Evolutionary conservation across 1,140 invertebrate genomes (phyloP).

Genomic region (Zaprionus lachaisei): DNA sequence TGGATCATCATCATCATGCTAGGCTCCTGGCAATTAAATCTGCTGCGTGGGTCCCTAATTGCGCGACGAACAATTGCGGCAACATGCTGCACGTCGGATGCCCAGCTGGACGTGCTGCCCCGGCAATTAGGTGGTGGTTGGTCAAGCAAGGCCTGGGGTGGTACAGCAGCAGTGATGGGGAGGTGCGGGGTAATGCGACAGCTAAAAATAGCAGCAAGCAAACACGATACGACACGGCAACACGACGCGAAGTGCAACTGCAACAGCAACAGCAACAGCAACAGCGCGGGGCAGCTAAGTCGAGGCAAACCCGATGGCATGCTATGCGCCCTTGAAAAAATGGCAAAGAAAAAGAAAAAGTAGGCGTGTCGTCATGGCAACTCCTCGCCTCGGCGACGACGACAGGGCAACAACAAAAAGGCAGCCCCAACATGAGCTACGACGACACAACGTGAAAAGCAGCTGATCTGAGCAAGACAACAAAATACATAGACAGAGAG

Average conservation of each 20-base stretch:
- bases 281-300: constrained; percentile 16
- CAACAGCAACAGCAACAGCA: constrained; percentile 40
- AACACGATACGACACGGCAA: constrained; percentile 10
- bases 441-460: not conserved
- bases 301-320: constrained; percentile 5
- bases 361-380: constrained; percentile 73
- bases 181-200: not conserved
- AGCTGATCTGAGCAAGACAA: not conserved
- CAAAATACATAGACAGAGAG: no score
- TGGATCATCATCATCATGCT: constrained; percentile 6
- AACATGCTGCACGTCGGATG: constrained; percentile 17
- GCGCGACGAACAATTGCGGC: constrained; percentile 33
- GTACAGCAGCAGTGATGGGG: no score
- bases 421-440: constrained; percentile 12
- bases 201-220: constrained; percentile 32
- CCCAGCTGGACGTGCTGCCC: constrained; percentile 3
- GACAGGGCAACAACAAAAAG: constrained; percentile 9
- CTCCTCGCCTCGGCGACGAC: constrained; percentile 25
- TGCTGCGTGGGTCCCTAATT: constrained; percentile 30
- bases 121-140: constrained; percentile 39
- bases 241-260: constrained; percentile 44
- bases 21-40: constrained; percentile 26
- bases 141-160: not conserved
- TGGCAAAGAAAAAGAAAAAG: constrained; percentile 28
- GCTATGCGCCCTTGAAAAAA: constrained; percentile 59